Evolutionary conservation across 2,888 invertebrate genomes (phyloP).

Genomic region (Lithophane semibrunnea): DNA sequence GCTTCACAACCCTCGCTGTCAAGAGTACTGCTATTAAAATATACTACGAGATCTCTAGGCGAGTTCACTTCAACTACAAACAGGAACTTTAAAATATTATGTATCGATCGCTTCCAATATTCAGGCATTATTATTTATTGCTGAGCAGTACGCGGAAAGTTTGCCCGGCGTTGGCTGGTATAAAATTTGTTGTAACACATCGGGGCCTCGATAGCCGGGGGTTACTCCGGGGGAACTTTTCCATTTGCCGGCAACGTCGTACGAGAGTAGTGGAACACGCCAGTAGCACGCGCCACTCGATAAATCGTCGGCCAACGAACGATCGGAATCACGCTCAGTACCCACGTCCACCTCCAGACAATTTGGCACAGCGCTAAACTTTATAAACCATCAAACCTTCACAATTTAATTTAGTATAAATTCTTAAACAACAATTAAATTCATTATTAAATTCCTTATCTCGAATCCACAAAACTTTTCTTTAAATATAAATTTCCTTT

Average conservation of each 20-base stretch:
- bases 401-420: slow-evolving; percentile 42
- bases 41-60: slow-evolving; percentile 46
- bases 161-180: slow-evolving; percentile 74
- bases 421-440: slow-evolving; percentile 54
- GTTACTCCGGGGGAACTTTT: slow-evolving; percentile 79
- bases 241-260: slow-evolving; percentile 76
- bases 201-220: slow-evolving; percentile 74
- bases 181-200: slow-evolving; percentile 82
- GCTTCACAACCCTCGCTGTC: slow-evolving; percentile 60
- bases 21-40: slow-evolving; percentile 57
- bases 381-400: slow-evolving; percentile 28
- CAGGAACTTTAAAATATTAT: slow-evolving; percentile 77
- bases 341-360: slow-evolving; percentile 52
- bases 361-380: slow-evolving; percentile 46
- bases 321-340: slow-evolving; percentile 61
- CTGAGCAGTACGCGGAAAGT: slow-evolving; percentile 78
- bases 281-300: slow-evolving; percentile 73
- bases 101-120: slow-evolving; percentile 78
- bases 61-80: slow-evolving; percentile 66
- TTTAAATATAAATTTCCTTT: slow-evolving; percentile 72
- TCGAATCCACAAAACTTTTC: slow-evolving; percentile 54
- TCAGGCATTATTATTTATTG: slow-evolving; percentile 81
- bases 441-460: slow-evolving; percentile 63
- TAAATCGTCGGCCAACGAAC: slow-evolving; percentile 76
- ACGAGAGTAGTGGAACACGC: slow-evolving; percentile 70